phyloP scores from a whole-genome alignment of 2,797 vertebrate genomes.

The Peromyscus melanophrys region DNA sequence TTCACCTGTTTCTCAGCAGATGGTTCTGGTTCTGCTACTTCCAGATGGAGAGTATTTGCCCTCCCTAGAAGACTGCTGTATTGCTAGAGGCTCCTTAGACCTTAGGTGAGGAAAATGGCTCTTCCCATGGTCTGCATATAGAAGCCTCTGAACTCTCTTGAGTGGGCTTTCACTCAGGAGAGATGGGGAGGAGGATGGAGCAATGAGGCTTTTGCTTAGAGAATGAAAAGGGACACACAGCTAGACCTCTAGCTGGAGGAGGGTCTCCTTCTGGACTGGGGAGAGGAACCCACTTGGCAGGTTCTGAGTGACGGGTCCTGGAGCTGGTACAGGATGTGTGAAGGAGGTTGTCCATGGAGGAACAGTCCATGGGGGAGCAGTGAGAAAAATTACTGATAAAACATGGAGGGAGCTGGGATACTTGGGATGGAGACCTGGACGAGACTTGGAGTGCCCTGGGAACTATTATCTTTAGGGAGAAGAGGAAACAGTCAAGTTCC shows the following conservation, averaged over 20 bases:
- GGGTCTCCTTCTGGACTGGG: background rate
- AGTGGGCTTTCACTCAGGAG: background rate
- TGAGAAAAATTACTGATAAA: background rate
- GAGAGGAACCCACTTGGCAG: background rate
- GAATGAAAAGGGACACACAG: background rate
- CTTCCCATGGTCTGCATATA: background rate
- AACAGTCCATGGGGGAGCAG: background rate
- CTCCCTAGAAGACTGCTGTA: background rate
- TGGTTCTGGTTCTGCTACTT: background rate
- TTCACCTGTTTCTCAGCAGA: background rate
- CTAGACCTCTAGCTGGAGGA: background rate
- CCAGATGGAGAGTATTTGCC: background rate
- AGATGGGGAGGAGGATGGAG: rapidly evolving
- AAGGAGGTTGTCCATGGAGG: background rate
- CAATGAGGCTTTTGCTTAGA: background rate
- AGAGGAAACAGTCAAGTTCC: background rate
- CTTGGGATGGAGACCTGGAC: background rate
- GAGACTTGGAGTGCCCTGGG: background rate
- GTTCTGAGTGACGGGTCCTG: background rate
- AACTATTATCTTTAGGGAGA: background rate
- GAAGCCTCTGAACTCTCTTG: background rate
- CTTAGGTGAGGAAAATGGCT: background rate
- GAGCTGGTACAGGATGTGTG: rapidly evolving
- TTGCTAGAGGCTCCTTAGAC: background rate
- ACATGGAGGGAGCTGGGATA: background rate